phyloP scores from a whole-genome alignment of 1,140 invertebrate species.

The Rhagoletis zephyria region DNA sequence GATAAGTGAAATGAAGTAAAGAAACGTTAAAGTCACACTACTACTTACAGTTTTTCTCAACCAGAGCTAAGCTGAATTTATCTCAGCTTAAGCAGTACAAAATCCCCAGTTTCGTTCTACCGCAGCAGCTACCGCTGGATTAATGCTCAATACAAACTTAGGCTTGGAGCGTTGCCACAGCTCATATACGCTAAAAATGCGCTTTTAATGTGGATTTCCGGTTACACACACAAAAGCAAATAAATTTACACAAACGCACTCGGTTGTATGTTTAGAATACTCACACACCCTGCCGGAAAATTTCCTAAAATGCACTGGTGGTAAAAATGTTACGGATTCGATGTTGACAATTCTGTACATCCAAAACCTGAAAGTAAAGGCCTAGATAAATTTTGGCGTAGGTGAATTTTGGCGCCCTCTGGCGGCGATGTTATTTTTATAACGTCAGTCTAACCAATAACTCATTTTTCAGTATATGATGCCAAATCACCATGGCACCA shows the following conservation, averaged over 20 bases:
- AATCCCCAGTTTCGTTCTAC: slow-evolving; percentile 7
- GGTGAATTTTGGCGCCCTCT: no score
- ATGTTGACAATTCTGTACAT: no score
- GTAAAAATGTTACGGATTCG: no score
- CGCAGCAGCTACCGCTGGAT: neutral
- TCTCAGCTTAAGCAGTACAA: neutral
- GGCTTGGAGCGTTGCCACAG: neutral
- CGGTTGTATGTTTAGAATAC: neutral
- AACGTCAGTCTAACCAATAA: no score
- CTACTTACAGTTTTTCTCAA: neutral
- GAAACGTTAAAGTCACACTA: neutral
- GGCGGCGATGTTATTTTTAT: no score
- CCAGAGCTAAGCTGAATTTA: neutral
- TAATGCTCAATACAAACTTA: neutral
- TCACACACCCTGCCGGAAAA: no score
- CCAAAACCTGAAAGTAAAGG: no score
- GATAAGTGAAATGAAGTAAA: no score
- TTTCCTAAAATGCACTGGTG: no score
- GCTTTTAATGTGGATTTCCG: slow-evolving; percentile 73
- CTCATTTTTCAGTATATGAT: no score
- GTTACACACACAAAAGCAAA: slow-evolving; percentile 63
- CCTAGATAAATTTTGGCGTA: no score
- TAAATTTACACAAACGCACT: neutral
- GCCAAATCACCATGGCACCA: no score
- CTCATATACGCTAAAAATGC: slow-evolving; percentile 66